Conservation (phyloP, 2,888 invertebrate species). For the Lasius fuliginosus region DNA sequence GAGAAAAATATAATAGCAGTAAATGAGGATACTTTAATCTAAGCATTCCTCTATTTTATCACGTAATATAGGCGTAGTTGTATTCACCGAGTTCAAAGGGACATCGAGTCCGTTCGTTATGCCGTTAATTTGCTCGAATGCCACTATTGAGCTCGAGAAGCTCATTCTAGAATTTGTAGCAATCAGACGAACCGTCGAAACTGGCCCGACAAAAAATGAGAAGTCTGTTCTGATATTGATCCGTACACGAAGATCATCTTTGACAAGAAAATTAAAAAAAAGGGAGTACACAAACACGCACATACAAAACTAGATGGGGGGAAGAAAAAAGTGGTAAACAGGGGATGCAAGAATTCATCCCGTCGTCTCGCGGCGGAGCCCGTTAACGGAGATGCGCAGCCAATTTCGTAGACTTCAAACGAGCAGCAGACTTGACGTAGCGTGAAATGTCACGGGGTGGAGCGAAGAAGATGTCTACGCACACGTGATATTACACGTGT, state of each 20-base stretch:
- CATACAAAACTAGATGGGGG: neutral
- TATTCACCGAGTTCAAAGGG: constrained; percentile 37
- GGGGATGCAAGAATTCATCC: constrained; percentile 58
- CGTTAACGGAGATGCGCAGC: constrained; percentile 67
- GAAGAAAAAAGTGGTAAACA: constrained; percentile 35
- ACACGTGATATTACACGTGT: constrained; percentile 7
- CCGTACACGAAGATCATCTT: constrained; percentile 18
- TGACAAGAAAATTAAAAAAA: constrained; percentile 44
- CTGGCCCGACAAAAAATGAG: constrained; percentile 10
- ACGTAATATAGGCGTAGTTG: neutral
- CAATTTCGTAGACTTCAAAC: constrained; percentile 79
- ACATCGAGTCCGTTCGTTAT: constrained; percentile 34
- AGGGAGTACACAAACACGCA: neutral
- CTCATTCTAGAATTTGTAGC: constrained; percentile 14
- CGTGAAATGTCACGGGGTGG: constrained; percentile 78
- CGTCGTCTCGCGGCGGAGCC: constrained; percentile 54
- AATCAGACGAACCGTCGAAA: constrained; percentile 29
- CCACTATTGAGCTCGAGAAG: constrained; percentile 29
- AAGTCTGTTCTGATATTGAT: constrained; percentile 39
- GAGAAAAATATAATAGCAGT: constrained; percentile 25
- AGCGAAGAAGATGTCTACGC: constrained; percentile 58
- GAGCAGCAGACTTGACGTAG: constrained; percentile 77
- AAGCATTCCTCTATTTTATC: constrained; percentile 34
- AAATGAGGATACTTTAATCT: constrained; percentile 33
- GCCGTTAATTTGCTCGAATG: constrained; percentile 38